Percentiles rank a stretch among this genome's conserved stretches.
phyloP scores from a whole-genome alignment of 2,113 vertebrate species.

The Sialia sialis region DNA sequence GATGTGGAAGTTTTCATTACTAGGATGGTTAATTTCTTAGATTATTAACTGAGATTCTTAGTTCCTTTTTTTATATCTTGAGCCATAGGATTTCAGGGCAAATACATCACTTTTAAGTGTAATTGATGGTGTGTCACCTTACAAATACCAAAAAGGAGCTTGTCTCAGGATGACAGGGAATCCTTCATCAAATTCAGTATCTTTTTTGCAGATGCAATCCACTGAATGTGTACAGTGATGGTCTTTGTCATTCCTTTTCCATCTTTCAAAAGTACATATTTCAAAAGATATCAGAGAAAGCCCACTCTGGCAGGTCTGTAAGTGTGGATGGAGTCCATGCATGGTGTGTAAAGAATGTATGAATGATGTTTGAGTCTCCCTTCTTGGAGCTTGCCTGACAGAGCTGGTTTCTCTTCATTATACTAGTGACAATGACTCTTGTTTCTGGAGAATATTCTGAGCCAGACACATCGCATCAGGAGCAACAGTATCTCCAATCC shows the following conservation, averaged over 20 bases:
- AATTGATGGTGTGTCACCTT: background rate
- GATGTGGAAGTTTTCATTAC: background rate
- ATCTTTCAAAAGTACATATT: background rate
- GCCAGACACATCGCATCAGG: background rate
- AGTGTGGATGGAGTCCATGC: background rate
- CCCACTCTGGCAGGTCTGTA: background rate
- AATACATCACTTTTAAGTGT: background rate
- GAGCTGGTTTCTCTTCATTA: background rate
- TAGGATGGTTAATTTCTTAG: background rate
- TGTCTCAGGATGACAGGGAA: background rate
- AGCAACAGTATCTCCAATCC: background rate
- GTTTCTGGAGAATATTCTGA: background rate
- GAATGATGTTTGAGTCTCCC: background rate
- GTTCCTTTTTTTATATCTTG: background rate
- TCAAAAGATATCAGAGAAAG: background rate
- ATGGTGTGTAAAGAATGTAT: background rate
- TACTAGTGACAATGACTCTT: background rate
- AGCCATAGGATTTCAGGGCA: background rate
- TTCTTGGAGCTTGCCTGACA: background rate
- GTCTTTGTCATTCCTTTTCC: background rate
- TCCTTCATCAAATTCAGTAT: background rate
- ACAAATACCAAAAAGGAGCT: background rate
- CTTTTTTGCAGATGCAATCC: background rate
- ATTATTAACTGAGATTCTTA: background rate
- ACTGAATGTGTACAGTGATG: background rate